These are phyloP conservation scores for Hirudinaria manillensis DNA, from an alignment of 2,888 invertebrate species.

Conservation along the genomic window DNA sequence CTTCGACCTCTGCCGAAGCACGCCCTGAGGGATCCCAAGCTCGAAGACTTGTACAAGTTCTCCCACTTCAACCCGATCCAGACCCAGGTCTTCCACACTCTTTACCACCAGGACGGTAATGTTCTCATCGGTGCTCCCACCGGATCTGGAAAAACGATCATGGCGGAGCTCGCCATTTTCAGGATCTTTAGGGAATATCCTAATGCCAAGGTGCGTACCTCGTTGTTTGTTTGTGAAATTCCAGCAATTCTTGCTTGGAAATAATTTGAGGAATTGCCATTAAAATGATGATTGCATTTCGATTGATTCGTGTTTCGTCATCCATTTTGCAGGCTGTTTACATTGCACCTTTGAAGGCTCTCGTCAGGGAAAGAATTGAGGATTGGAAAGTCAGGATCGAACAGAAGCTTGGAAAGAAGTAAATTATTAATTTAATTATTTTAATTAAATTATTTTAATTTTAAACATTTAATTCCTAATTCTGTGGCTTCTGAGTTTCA, in stretches of 20 bases:
- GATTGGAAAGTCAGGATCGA: conserved; percentile 69
- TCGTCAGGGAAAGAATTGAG: conserved; percentile 88
- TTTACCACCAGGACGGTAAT: conserved; percentile 90
- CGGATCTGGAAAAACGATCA: conserved; percentile 95
- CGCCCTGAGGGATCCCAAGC: conserved; percentile 70
- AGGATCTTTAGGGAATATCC: conserved; percentile 77
- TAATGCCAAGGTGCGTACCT: conserved; percentile 53
- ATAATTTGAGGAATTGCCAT: too few species aligned
- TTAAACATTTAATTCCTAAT: not conserved
- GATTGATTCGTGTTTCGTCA: too few species aligned
- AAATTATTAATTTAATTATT: conserved; percentile 36
- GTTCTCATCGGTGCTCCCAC: conserved; percentile 83
- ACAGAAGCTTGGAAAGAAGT: conserved; percentile 58
- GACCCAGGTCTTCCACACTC: conserved; percentile 88
- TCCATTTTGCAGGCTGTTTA: conserved; percentile 67
- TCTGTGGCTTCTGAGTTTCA: not conserved
- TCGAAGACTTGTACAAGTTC: conserved; percentile 78
- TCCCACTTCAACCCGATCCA: conserved; percentile 96
- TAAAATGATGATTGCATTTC: too few species aligned
- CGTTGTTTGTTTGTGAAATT: not conserved
- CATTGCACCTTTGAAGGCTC: conserved; percentile 93
- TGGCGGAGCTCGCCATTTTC: conserved; percentile 94
- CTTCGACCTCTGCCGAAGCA: conserved; percentile 81
- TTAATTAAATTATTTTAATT: not conserved
- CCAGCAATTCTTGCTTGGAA: not conserved